phyloP scores from a whole-genome alignment of 1,140 invertebrate genomes.

The Apis mellifera region DNA sequence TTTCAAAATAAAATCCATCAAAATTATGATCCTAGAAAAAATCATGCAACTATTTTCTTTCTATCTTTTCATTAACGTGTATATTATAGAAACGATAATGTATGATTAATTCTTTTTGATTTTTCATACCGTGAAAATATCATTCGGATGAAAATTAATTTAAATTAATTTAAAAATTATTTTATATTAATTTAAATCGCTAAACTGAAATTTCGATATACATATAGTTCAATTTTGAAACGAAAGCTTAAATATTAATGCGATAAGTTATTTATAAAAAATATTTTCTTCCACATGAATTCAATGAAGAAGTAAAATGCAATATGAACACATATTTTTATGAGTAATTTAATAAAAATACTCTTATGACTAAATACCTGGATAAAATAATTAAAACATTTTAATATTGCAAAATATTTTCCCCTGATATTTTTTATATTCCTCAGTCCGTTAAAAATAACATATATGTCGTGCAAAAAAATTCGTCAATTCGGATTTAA shows the following conservation, averaged over 20 bases:
- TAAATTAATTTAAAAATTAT: no score
- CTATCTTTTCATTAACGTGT: not conserved
- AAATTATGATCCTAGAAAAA: not conserved
- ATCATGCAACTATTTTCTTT: not conserved
- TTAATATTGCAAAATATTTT: constrained; percentile 1
- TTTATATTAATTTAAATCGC: not conserved
- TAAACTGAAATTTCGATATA: not conserved
- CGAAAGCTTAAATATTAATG: constrained; percentile 3
- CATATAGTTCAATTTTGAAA: not conserved
- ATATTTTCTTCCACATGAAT: not conserved
- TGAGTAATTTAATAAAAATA: not conserved
- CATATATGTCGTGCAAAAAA: not conserved
- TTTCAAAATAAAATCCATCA: not conserved
- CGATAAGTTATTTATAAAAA: not conserved
- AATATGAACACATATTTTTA: constrained; percentile 7
- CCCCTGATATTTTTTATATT: not conserved
- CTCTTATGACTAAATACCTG: not conserved
- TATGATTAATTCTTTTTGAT: not conserved
- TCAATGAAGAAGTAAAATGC: not conserved
- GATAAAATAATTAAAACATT: constrained; percentile 27
- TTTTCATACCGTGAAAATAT: constrained; percentile 5
- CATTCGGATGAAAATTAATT: constrained; percentile 12
- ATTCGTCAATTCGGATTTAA: not conserved
- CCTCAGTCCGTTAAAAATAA: not conserved
- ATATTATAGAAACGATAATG: not conserved